Evolutionary conservation across 2,797 vertebrate genomes (phyloP).

Genomic region (Rhinella marina): DNA sequence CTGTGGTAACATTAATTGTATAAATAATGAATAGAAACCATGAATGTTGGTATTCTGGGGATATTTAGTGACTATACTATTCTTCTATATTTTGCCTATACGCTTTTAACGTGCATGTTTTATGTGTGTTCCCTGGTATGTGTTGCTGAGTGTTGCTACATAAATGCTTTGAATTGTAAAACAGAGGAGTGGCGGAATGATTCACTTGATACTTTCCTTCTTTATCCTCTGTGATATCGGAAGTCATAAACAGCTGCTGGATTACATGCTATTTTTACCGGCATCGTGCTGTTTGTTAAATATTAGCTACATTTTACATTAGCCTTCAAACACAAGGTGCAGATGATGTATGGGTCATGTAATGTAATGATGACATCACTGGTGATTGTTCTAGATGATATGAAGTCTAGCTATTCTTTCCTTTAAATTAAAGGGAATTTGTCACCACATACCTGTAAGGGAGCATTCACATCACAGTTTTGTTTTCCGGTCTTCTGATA

Average conservation of each 20-base stretch:
- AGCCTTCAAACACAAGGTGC: not conserved
- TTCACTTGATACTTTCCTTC: slow-evolving; percentile 44
- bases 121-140: not conserved
- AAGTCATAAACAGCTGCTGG: slow-evolving; percentile 47
- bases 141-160: not conserved
- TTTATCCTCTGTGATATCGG: slow-evolving; percentile 40
- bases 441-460: no score
- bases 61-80: not conserved
- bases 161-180: slow-evolving; percentile 9
- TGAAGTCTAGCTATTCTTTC: no score
- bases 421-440: no score
- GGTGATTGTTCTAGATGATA: not conserved
- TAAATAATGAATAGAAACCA: not conserved
- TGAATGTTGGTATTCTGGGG: not conserved
- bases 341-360: not conserved
- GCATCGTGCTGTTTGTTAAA: not conserved
- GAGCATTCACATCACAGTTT: no score
- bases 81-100: not conserved
- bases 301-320: slow-evolving; percentile 13
- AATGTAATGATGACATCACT: not conserved
- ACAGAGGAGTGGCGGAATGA: slow-evolving; percentile 25
- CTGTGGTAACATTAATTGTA: not conserved
- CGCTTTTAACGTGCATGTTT: not conserved
- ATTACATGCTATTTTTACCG: slow-evolving; percentile 30
- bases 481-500: no score